Evolutionary conservation across 2,113 vertebrate genomes (phyloP).

Genomic region (Gymnocephalus cernua): DNA sequence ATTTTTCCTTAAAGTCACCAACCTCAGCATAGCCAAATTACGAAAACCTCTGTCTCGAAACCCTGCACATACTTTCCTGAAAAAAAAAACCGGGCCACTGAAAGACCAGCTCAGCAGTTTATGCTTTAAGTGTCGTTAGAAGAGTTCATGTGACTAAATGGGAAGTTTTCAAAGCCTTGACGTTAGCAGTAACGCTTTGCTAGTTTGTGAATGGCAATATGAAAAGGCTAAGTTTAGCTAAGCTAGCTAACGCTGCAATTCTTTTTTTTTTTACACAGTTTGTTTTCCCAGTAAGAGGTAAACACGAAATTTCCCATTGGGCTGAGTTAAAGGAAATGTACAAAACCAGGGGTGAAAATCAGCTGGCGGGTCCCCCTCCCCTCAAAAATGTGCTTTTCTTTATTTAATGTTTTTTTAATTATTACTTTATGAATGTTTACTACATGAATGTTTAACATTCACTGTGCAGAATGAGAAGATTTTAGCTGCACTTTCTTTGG

Average conservation of each 20-base stretch:
- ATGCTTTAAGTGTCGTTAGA: not conserved
- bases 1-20: not conserved
- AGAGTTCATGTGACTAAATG: slow-evolving; percentile 17
- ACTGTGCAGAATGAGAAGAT: too few relatives aligned
- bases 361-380: too few relatives aligned
- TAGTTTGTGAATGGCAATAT: not conserved
- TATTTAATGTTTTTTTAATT: too few relatives aligned
- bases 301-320: rapidly evolving
- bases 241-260: not conserved
- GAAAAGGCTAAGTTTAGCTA: too few relatives aligned
- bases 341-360: not conserved
- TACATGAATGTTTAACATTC: too few relatives aligned
- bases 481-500: too few relatives aligned
- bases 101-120: slow-evolving; percentile 53
- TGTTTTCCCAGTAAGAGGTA: not conserved
- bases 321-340: not conserved
- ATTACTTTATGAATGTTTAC: too few relatives aligned
- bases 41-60: not conserved
- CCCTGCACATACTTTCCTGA: not conserved
- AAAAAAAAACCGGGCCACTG: slow-evolving; percentile 16
- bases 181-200: not conserved
- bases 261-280: too few relatives aligned
- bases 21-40: not conserved
- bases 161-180: not conserved
- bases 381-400: too few relatives aligned